phyloP scores from a whole-genome alignment of 2,888 invertebrate species.

The Rhamnusium bicolor region DNA sequence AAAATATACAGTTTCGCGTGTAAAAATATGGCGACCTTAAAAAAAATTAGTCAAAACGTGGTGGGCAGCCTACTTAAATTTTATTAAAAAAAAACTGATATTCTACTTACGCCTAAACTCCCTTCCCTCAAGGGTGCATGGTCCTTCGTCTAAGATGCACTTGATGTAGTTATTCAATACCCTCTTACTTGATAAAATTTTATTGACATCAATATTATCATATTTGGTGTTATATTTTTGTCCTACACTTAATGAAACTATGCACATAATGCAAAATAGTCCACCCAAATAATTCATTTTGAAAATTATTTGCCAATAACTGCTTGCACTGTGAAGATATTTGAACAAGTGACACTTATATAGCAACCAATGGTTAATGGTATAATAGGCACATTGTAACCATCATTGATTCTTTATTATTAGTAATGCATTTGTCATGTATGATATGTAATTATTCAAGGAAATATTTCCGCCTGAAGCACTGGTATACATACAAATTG shows the following conservation, averaged over 20 bases:
- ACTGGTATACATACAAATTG: conserved; percentile 7
- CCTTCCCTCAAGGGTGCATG: conserved; percentile 80
- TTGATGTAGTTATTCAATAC: conserved; percentile 79
- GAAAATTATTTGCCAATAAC: not conserved
- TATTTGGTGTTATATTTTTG: conserved; percentile 53
- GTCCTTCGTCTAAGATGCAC: conserved; percentile 77
- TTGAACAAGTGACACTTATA: conserved; percentile 21
- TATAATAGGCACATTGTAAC: not conserved
- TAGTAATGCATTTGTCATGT: conserved; percentile 6
- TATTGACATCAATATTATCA: conserved; percentile 75
- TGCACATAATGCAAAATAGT: conserved; percentile 24
- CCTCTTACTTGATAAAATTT: conserved; percentile 77
- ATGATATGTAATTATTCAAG: conserved; percentile 24
- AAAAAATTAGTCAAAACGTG: too few species aligned
- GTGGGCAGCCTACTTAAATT: too few species aligned
- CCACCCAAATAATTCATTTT: conserved; percentile 1
- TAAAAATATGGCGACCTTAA: too few species aligned
- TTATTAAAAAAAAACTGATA: conserved; percentile 13
- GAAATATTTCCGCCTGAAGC: not conserved
- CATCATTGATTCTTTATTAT: not conserved
- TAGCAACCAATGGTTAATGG: not conserved
- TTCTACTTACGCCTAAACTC: conserved; percentile 71
- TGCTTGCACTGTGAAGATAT: not conserved
- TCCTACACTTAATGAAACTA: conserved; percentile 25
- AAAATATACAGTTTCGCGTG: too few species aligned